Evolutionary conservation across 2,797 vertebrate species (phyloP).

Genomic region (Leptatherina wallacei): DNA sequence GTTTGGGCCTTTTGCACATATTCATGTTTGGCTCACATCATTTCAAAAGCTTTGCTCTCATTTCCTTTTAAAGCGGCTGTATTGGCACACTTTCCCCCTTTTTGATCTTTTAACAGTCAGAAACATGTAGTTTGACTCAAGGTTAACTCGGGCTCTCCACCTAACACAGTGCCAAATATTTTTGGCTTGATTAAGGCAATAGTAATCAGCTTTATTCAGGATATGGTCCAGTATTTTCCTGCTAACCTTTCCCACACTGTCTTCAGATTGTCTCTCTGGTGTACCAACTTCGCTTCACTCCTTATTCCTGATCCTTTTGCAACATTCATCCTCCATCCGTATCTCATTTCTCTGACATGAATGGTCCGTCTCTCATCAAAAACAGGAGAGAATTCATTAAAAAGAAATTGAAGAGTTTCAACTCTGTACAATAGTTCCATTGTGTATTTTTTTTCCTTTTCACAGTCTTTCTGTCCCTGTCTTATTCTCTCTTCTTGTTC

Average conservation of each 20-base stretch:
- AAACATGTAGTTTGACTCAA: slow-evolving; percentile 6
- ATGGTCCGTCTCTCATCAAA: slow-evolving; percentile 35
- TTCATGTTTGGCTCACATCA: slow-evolving; percentile 15
- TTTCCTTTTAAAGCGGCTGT: slow-evolving; percentile 6
- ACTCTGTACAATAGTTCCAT: background rate
- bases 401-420: background rate
- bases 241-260: background rate
- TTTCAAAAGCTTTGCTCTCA: slow-evolving; percentile 24
- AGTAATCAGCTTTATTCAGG: slow-evolving; percentile 1
- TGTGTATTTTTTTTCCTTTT: slow-evolving; percentile 21
- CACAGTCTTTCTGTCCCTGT: slow-evolving; percentile 38
- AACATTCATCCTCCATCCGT: background rate
- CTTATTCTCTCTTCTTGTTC: slow-evolving; percentile 39
- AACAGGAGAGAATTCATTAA: slow-evolving; percentile 28
- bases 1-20: background rate
- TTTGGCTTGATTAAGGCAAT: slow-evolving; percentile 4
- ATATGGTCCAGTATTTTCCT: background rate
- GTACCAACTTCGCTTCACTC: background rate
- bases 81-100: slow-evolving; percentile 6
- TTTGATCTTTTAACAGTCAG: background rate
- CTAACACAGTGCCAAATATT: background rate
- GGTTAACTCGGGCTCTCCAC: background rate
- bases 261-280: slow-evolving; percentile 9
- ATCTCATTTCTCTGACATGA: slow-evolving; percentile 4
- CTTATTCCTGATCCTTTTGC: slow-evolving; percentile 7